phyloP scores from a whole-genome alignment of 2,797 vertebrate genomes.

The Antennarius maculatus region DNA sequence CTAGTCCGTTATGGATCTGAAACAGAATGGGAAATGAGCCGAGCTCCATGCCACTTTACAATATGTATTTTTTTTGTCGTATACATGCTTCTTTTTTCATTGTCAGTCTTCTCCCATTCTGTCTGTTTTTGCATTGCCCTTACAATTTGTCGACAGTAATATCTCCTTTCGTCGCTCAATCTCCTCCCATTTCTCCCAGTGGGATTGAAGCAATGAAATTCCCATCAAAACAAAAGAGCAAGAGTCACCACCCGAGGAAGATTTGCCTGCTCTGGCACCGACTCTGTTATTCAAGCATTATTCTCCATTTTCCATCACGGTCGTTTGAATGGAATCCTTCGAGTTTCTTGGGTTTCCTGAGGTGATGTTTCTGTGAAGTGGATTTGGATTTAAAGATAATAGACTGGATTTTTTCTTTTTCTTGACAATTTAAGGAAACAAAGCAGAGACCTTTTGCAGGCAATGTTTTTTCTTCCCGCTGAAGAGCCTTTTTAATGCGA shows the following conservation, averaged over 20 bases:
- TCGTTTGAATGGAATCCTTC: conserved; percentile 44
- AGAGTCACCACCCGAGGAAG: conserved; percentile 44
- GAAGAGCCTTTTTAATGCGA: conserved; percentile 41
- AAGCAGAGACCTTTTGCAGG: conserved; percentile 30
- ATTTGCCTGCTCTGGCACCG: conserved; percentile 29
- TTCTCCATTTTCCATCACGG: conserved; percentile 40
- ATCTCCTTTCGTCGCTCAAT: conserved; percentile 22
- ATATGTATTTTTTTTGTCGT: conserved; percentile 54
- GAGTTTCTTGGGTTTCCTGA: conserved; percentile 43
- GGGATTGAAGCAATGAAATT: conserved; percentile 30
- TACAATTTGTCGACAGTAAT: conserved; percentile 36
- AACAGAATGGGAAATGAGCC: conserved; percentile 73
- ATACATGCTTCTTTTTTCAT: conserved; percentile 52
- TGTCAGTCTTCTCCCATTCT: conserved; percentile 26
- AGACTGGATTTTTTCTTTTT: conserved; percentile 18
- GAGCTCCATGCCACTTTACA: conserved; percentile 49
- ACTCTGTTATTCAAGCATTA: conserved; percentile 42
- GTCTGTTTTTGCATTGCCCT: conserved; percentile 25
- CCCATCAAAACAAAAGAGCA: conserved; percentile 51
- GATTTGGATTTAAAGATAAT: conserved; percentile 53
- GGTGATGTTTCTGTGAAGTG: conserved; percentile 40
- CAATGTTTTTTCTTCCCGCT: conserved; percentile 21
- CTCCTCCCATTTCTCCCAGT: conserved; percentile 20
- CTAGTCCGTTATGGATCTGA: conserved; percentile 71
- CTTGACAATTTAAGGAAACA: conserved; percentile 42